A percentile compares a stretch with the other conserved stretches of the same genome.
These are phyloP conservation scores for Elephantulus edwardii DNA, from an alignment of 2,113 vertebrate species.

Conservation along the genomic window DNA sequence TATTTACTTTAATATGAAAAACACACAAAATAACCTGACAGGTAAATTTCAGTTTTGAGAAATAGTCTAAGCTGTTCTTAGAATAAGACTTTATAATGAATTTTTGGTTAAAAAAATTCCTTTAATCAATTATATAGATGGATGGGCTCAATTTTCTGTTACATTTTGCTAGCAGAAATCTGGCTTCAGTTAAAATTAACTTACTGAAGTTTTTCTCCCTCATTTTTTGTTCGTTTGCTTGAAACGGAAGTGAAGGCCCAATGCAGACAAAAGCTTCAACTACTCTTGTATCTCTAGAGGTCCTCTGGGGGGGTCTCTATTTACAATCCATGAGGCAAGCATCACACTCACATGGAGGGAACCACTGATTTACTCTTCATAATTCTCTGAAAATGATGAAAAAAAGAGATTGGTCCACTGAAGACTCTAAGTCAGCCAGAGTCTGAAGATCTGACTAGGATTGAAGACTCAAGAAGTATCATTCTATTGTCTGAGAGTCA, in stretches of 20 bases:
- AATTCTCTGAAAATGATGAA: conserved; percentile 91
- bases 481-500: conserved; percentile 94
- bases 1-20: conserved; percentile 23
- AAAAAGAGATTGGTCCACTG: conserved; percentile 83
- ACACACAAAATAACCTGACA: neutral
- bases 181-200: neutral
- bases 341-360: conserved; percentile 86
- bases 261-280: neutral
- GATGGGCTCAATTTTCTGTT: neutral
- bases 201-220: neutral
- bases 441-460: conserved; percentile 94
- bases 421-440: conserved; percentile 88
- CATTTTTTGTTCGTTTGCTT: too few relatives aligned
- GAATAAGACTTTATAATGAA: neutral
- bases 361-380: conserved; percentile 91
- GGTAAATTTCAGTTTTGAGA: conserved; percentile 1
- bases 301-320: neutral
- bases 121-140: neutral
- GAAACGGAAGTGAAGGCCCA: too few relatives aligned
- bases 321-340: neutral
- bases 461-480: conserved; percentile 90
- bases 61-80: neutral
- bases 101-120: neutral
- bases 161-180: neutral
- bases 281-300: neutral